Evolutionary conservation across 2,113 vertebrate species (phyloP).

Genomic region (Esox niger): DNA sequence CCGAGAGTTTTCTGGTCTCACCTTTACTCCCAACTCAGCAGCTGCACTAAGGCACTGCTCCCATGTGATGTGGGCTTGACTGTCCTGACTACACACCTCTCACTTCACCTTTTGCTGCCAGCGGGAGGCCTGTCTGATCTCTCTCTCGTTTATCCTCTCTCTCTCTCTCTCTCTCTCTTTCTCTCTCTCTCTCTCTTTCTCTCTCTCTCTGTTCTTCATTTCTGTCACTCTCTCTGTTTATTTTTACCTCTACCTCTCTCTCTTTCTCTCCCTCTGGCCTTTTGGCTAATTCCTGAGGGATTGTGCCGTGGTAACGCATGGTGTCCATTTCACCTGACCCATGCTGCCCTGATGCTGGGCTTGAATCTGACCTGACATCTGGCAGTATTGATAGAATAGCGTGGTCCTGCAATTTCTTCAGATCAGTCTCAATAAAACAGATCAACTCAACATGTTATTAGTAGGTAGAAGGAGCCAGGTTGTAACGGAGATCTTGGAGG

Average conservation of each 20-base stretch:
- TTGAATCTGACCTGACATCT: conserved; percentile 3
- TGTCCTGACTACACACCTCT: no score
- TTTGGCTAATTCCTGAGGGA: neutral
- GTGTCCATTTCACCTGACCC: conserved; percentile 7
- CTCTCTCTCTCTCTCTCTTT: no score
- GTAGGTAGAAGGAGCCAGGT: no score
- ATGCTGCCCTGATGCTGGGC: neutral
- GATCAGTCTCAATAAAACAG: neutral
- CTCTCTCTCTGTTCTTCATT: neutral
- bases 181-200: no score
- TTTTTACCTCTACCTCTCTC: neutral
- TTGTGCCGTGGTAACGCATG: conserved; percentile 3
- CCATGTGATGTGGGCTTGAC: no score
- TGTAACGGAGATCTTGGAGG: no score
- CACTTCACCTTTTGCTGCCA: no score
- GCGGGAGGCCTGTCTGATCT: no score
- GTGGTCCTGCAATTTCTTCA: neutral
- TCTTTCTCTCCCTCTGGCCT: neutral
- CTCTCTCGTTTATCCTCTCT: neutral
- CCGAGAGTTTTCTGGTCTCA: neutral
- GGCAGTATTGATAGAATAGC: neutral
- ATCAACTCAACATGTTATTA: neutral
- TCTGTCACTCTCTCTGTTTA: neutral
- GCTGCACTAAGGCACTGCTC: neutral
- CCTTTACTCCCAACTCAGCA: conserved; percentile 2